Conservation (phyloP, 2,888 invertebrate genomes). For the Dinocampus coccinellae region DNA sequence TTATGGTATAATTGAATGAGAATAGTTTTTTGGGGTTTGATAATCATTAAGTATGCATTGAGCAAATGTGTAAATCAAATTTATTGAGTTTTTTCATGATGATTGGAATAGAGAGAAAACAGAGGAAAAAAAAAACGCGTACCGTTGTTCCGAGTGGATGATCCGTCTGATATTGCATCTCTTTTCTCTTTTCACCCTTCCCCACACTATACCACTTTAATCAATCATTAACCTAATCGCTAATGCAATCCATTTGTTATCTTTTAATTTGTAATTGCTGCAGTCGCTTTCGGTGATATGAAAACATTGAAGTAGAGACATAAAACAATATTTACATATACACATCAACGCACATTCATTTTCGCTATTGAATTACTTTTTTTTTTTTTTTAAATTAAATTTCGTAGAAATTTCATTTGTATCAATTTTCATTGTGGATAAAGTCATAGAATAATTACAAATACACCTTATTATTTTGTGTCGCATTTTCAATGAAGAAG, state of each 20-base stretch:
- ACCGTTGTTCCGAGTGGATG: conserved; percentile 31
- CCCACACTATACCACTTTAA: conserved; percentile 6
- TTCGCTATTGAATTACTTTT: background rate
- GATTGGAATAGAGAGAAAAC: background rate
- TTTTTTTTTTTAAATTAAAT: background rate
- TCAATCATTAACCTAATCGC: conserved; percentile 15
- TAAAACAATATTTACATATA: conserved; percentile 1
- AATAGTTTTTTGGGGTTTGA: background rate
- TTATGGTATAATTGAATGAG: background rate
- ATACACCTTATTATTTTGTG: too few relatives aligned
- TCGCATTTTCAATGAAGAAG: too few relatives aligned
- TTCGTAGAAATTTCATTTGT: background rate
- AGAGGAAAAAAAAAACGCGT: conserved; percentile 4
- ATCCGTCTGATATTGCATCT: conserved; percentile 28
- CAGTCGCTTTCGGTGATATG: conserved; percentile 20
- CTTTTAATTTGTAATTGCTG: conserved; percentile 24
- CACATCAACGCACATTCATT: background rate
- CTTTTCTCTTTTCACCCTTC: background rate
- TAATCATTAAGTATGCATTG: background rate
- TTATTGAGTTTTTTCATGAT: conserved; percentile 12
- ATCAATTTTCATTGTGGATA: background rate
- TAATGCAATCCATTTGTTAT: conserved; percentile 38
- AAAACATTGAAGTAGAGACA: background rate
- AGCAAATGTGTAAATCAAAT: conserved; percentile 10
- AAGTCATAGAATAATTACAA: background rate